Evolutionary conservation across 2,888 invertebrate species (phyloP).

Genomic region (Platyscelio sp.): DNA sequence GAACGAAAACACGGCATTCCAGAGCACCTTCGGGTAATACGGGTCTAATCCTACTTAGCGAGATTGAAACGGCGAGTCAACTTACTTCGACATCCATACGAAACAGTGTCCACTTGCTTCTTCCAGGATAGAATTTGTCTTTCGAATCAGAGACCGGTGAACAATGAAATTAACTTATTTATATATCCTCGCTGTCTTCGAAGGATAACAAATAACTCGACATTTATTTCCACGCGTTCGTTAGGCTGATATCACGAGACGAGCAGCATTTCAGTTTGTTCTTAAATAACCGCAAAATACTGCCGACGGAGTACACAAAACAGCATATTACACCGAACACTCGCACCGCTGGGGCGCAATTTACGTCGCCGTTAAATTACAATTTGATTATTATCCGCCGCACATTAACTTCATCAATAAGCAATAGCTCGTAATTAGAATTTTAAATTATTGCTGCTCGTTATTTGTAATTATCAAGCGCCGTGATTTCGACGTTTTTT

Average conservation of each 20-base stretch:
- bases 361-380: constrained; percentile 31
- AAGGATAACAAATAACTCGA: too few species aligned
- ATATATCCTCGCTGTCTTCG: background rate
- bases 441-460: constrained; percentile 48
- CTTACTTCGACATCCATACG: constrained; percentile 63
- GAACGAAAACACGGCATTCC: constrained; percentile 39
- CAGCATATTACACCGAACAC: background rate
- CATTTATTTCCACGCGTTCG: too few species aligned
- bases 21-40: constrained; percentile 51
- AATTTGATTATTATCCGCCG: constrained; percentile 49
- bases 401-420: constrained; percentile 55
- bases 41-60: constrained; percentile 67
- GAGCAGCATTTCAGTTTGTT: too few species aligned
- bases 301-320: background rate
- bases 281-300: constrained; percentile 15
- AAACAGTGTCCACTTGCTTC: constrained; percentile 64
- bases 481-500: constrained; percentile 18
- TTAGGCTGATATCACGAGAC: too few species aligned
- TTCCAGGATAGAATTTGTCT: constrained; percentile 54
- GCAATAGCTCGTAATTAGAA: constrained; percentile 54
- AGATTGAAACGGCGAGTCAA: constrained; percentile 66
- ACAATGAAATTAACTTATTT: constrained; percentile 52
- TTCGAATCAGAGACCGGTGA: constrained; percentile 13
- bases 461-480: constrained; percentile 47
- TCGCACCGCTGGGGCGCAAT: constrained; percentile 13